Base-by-base conservation (phyloP, 2,888 invertebrate species). In the Physocephala rufipes region DNA sequence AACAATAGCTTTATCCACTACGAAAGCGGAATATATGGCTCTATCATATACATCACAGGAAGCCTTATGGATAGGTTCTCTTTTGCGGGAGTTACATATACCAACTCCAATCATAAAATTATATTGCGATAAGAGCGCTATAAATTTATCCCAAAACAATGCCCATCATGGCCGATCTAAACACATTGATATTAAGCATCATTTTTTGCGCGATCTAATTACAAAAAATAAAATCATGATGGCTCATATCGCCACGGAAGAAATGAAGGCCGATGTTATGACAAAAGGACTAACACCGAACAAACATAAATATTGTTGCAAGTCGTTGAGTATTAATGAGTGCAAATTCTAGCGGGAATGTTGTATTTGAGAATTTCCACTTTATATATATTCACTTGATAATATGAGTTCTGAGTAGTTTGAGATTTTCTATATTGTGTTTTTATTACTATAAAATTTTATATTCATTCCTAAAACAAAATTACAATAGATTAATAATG, bases 11-110 rank as follows among this genome's bases (percentile, higher is more conserved):
- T n/a, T n/a, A n/a, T n/a, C 15, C 67, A 49, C 12, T 28, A 71
- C 2, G 0, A 74, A 76, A 51, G 74, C 75, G 0, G 73, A 77
- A 53, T 76, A 71, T 30, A 74, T 76, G 69, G 67, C 74, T 0
- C 5, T 74, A 45, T 66, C 71, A 13, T 51, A 67, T 9, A 72
- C 74, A 0, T 64, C 66, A 2, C 73, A 73, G 49, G 74, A 74
- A 65, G 71, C 71, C 19, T 26, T 73, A 19, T 74, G 71, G 71
- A 9, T 75, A 13, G 24, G 21, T 19, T 2, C 53, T 21, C 53
- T 53, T 53, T n/a, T 53, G 19, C 24, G 7, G 12, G 53, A 53
- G 24, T n/a, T n/a, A 53, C 53, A 53, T 19, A 24, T 53, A 4
- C 24, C 53, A 19, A 53, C 19, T 7, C 5, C 4, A 53, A 24